Conservation (phyloP, 1,140 invertebrate species). For the Gonatopus flavifemur region DNA sequence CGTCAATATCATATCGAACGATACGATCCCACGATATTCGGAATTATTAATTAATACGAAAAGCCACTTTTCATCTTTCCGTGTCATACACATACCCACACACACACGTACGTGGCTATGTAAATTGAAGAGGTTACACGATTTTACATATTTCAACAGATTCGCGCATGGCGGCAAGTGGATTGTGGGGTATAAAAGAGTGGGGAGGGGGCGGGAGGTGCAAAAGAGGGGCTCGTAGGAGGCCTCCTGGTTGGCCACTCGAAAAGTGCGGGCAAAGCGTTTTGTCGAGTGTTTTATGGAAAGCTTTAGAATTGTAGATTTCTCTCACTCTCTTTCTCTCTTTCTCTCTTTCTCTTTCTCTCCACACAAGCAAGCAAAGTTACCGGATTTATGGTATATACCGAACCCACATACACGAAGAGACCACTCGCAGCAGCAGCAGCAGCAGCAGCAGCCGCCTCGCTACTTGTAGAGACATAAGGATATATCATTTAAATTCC, state of each 20-base stretch:
- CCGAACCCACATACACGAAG: constrained; percentile 13
- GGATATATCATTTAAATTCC: constrained; percentile 46
- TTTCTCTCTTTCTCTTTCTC: not conserved
- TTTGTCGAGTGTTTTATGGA: constrained; percentile 58
- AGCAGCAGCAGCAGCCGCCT: constrained; percentile 19
- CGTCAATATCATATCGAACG: no score
- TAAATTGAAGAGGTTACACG: constrained; percentile 59
- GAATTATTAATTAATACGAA: constrained; percentile 33
- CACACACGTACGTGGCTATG: constrained; percentile 40
- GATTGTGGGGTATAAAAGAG: constrained; percentile 22
- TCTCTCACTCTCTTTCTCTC: constrained; percentile 17
- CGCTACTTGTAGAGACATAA: constrained; percentile 30
- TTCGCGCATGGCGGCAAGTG: constrained; percentile 22
- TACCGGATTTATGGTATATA: no score
- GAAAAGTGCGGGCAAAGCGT: constrained; percentile 55
- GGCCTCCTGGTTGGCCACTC: constrained; percentile 35
- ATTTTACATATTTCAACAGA: constrained; percentile 59
- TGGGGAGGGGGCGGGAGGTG: constrained; percentile 12
- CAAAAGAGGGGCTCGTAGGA: constrained; percentile 15
- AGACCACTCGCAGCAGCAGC: constrained; percentile 12
- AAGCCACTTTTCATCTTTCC: constrained; percentile 51
- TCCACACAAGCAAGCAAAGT: no score
- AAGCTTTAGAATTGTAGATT: constrained; percentile 60
- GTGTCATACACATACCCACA: constrained; percentile 2
- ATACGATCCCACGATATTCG: no score